Evolutionary conservation across 2,797 vertebrate species (phyloP), one percentile per base, ranked within the genome.

Genomic region (Antennarius maculatus): DNA sequence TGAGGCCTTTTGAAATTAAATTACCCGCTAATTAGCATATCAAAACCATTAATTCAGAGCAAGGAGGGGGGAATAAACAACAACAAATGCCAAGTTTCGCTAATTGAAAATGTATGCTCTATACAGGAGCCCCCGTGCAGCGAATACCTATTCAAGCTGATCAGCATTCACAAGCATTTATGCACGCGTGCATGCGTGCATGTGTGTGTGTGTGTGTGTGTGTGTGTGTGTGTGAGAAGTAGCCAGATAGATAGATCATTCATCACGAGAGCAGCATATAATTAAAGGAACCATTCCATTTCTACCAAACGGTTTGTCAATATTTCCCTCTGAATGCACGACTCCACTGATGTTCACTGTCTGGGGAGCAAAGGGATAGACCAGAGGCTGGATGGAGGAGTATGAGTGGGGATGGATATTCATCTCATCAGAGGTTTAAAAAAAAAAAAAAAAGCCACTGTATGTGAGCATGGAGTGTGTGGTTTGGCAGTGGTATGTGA

Each of bases 1-100:
- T 98, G 97, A 96, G 96, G 97, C 96, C 97, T 97, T 98, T 99
- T 98, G 96, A 99, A 99, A 98, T 98, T 98, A 99, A 99, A 99
- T 99, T 98, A 99, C 96, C 96, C 95, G 86, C 96, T 98, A 97
- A 99, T 99, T 99, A 99, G 96, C 97, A 99, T 98, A 98, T 99
- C 97, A 99, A 99, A 98, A 98, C 96, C 96, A 98, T 97, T 98
- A 95, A 98, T 98, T 98, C 95, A 82, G 92, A 94, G 95, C 95
- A 95, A 95, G 95, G 93, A 92, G 84, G 71, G 61, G 71, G 61
- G 52, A 37, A 83, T 94, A 95, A 95, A 96, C 94, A 95, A 95
- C 96, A 96, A 95, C 93, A 93, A 97, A 97, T 94, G 96, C 95
- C 96, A 98, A 98, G 95, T 98, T 97, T 95, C 84, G 87, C 94